Evolutionary conservation across 2,888 invertebrate species (phyloP), one percentile per base, ranked within the genome.

Genomic region (Rhagophthalmus giganteus): DNA sequence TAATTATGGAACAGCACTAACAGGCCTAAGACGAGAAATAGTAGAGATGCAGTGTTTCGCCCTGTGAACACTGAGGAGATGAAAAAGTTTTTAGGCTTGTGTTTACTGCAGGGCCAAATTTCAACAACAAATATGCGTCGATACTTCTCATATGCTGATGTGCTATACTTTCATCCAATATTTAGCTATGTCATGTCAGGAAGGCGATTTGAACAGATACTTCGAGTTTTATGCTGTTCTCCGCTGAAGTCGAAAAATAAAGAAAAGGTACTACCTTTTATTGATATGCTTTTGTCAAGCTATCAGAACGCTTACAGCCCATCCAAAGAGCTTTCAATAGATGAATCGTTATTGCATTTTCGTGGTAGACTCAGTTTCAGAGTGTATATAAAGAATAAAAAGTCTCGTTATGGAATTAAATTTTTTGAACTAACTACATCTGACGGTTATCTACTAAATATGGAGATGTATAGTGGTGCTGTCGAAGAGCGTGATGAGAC

Each of bases 71-170:
- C 7, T 27, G n/a, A 24, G 39, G 46, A 50, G 31, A 52, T 55
- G 39, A 52, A 44, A 31, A 8, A 41, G 13, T 51, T 52, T n/a
- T n/a, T n/a, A n/a, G n/a, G n/a, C n/a, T n/a, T n/a, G n/a, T n/a
- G n/a, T n/a, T n/a, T n/a, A n/a, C 42, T 55, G n/a, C 51, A 48
- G 28, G 51, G 48, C 6, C 40, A 56, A 33, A 41, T 54, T 15
- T 38, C 33, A 16, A 35, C 34, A n/a, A n/a, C n/a, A n/a, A n/a
- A n/a, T n/a, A n/a, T n/a, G n/a, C n/a, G n/a, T n/a, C n/a, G n/a
- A n/a, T 12, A 26, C 40, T 42, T 44, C 38, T 42, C 37, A 44
- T 32, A n/a, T 13, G 10, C 37, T 53, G 38, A 30, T 49, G 33
- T 41, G 37, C 42, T 35, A 14, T 34, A 20, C 2, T 11, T 42